Conservation (phyloP, 2,888 invertebrate species). For the Eilema depressum region DNA sequence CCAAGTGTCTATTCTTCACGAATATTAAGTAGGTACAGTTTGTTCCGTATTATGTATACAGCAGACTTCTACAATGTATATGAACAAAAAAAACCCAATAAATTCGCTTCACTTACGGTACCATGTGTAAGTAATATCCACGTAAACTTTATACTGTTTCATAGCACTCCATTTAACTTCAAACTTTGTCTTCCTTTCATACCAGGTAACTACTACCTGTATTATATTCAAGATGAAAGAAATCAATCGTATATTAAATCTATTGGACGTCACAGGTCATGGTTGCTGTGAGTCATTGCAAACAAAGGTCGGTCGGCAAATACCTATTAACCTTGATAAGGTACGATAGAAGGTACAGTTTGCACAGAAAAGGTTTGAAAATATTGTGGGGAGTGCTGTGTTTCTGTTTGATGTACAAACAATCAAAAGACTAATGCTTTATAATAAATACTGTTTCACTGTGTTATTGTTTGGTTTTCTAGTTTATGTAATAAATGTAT, state of each 20-base stretch:
- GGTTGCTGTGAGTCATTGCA: slow-evolving; percentile 42
- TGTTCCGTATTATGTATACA: too few relatives aligned
- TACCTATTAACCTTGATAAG: slow-evolving; percentile 10
- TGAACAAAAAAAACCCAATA: too few relatives aligned
- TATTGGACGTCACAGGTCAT: slow-evolving; percentile 29
- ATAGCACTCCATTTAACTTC: too few relatives aligned
- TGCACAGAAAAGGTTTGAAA: not conserved
- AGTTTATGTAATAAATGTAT: not conserved
- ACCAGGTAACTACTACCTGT: too few relatives aligned
- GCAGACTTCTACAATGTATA: too few relatives aligned
- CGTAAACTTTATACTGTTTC: too few relatives aligned
- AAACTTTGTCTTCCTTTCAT: too few relatives aligned
- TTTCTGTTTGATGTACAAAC: not conserved
- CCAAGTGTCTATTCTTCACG: too few relatives aligned
- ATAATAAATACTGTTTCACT: not conserved
- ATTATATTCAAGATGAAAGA: slow-evolving; percentile 2
- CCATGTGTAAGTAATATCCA: too few relatives aligned
- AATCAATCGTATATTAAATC: slow-evolving; percentile 23
- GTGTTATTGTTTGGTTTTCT: not conserved
- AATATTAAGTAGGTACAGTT: too few relatives aligned
- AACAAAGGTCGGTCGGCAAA: slow-evolving; percentile 26
- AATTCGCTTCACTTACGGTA: too few relatives aligned
- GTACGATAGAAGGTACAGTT: not conserved
- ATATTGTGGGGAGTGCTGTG: not conserved
- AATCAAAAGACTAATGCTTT: not conserved